Evolutionary conservation across 2,888 invertebrate species (phyloP).

Genomic region (Drosophila mettleri): DNA sequence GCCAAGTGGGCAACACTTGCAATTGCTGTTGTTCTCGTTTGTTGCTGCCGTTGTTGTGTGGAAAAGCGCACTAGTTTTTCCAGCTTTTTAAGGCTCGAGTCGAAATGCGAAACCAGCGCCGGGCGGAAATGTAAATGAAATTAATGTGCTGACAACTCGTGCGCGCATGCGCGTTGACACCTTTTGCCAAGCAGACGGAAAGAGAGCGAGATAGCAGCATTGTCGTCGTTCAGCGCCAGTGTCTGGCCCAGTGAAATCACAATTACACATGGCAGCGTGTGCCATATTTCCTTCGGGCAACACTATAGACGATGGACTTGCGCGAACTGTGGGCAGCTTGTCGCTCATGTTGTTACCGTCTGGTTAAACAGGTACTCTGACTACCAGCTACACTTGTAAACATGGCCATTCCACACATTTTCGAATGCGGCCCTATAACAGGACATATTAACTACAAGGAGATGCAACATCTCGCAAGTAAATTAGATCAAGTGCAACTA

Average conservation of each 20-base stretch:
- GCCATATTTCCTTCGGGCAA: conserved; percentile 66
- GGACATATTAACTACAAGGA: neutral
- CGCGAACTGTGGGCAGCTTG: conserved; percentile 61
- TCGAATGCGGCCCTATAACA: conserved; percentile 46
- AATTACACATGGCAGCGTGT: conserved; percentile 74
- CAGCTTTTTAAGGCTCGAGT: conserved; percentile 64
- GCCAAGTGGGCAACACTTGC: conserved; percentile 72
- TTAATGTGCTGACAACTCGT: conserved; percentile 79
- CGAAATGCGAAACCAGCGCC: conserved; percentile 77
- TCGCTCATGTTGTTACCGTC: conserved; percentile 63
- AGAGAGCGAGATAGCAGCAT: conserved; percentile 17
- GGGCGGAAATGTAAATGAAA: conserved; percentile 82
- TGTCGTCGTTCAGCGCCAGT: conserved; percentile 21
- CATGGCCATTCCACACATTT: conserved; percentile 48
- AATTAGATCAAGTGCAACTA: neutral
- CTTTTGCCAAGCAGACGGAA: conserved; percentile 52
- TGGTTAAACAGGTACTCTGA: conserved; percentile 78
- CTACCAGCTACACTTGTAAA: conserved; percentile 79
- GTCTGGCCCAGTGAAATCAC: conserved; percentile 71
- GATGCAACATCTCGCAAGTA: neutral
- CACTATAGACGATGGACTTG: conserved; percentile 27
- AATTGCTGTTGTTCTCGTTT: conserved; percentile 26
- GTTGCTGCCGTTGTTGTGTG: conserved; percentile 25
- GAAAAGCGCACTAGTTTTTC: conserved; percentile 77
- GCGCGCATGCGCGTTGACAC: conserved; percentile 80